These are phyloP conservation scores for Pterocles orientalis DNA, from an alignment of 2,113 vertebrate genomes.

Conservation along the genomic window DNA sequence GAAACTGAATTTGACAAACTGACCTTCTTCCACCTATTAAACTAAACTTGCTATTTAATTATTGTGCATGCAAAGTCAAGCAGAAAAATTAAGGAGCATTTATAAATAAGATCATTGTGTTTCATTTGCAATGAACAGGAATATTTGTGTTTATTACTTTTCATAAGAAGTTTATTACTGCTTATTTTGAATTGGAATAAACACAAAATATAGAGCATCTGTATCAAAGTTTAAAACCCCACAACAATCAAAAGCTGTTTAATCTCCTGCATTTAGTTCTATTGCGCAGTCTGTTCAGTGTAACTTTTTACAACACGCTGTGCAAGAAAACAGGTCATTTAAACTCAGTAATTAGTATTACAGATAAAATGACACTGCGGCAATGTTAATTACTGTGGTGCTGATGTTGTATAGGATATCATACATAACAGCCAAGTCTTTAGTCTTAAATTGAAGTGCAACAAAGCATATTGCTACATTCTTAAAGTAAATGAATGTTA, in stretches of 20 bases:
- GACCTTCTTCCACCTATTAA: conserved; percentile 25
- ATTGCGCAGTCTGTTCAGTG: conserved; percentile 16
- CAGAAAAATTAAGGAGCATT: background rate
- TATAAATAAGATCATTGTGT: background rate
- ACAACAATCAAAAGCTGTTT: background rate
- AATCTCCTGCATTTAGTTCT: conserved; percentile 1
- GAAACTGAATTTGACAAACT: background rate
- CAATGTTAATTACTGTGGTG: conserved; percentile 72
- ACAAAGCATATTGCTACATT: conserved; percentile 73
- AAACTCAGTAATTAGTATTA: conserved; percentile 70
- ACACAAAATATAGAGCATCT: background rate
- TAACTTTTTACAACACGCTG: conserved; percentile 59
- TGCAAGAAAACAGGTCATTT: conserved; percentile 67
- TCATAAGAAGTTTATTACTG: background rate
- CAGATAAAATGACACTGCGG: conserved; percentile 67
- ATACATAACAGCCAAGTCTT: conserved; percentile 74
- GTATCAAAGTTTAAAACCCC: background rate
- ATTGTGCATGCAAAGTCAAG: background rate
- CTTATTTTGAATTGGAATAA: conserved; percentile 27
- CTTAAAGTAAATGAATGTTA: conserved; percentile 76
- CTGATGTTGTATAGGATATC: conserved; percentile 65
- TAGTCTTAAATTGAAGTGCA: conserved; percentile 80
- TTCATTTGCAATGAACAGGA: background rate
- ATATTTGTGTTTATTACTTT: conserved; percentile 1
- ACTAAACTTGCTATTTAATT: conserved; percentile 19